Evolutionary conservation across 2,888 invertebrate species (phyloP).

Genomic region (Rosalia funebris): DNA sequence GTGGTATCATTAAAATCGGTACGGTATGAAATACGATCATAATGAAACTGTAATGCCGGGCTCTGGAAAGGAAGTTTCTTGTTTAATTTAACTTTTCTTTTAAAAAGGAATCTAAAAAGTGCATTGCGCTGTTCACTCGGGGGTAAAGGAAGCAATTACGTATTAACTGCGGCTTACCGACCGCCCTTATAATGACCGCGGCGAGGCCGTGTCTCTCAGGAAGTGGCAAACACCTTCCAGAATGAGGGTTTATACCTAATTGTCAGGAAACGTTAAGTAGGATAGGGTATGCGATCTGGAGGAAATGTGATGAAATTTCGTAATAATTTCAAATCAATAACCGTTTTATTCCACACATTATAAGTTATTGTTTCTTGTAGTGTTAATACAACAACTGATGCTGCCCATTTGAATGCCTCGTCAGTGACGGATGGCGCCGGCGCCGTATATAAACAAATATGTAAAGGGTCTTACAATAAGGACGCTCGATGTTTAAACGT

Average conservation of each 20-base stretch:
- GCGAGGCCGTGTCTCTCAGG: background rate
- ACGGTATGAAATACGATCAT: background rate
- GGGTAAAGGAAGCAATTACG: background rate
- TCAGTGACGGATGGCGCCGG: too few species aligned
- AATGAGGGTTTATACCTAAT: background rate
- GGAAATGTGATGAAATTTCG: too few species aligned
- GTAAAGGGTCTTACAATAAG: too few species aligned
- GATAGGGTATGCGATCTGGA: too few species aligned
- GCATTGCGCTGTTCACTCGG: background rate
- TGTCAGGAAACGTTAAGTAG: background rate
- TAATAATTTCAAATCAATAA: too few species aligned
- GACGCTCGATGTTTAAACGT: too few species aligned
- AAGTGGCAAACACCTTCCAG: background rate
- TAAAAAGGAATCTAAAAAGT: background rate
- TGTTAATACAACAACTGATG: too few species aligned
- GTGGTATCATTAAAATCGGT: slow-evolving; percentile 7
- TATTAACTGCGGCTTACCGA: background rate
- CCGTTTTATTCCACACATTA: too few species aligned
- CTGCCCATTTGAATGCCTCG: too few species aligned
- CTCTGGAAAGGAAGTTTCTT: background rate
- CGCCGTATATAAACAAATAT: too few species aligned
- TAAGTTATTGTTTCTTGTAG: too few species aligned
- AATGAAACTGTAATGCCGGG: background rate
- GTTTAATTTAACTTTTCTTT: background rate
- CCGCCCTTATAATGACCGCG: background rate